phyloP scores from a whole-genome alignment of 2,113 vertebrate genomes.

The Calidris pygmaea region DNA sequence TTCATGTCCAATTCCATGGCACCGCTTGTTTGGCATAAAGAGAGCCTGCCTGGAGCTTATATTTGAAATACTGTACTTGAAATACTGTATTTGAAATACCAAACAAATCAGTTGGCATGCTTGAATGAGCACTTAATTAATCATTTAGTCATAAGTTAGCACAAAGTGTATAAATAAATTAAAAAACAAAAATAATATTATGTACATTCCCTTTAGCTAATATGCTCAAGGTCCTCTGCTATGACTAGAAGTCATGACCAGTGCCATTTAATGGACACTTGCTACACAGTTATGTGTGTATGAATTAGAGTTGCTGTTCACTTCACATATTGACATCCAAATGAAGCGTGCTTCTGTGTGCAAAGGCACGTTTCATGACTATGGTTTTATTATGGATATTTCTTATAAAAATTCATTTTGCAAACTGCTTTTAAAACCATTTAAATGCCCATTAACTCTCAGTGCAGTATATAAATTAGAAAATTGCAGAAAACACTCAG shows the following conservation, averaged over 20 bases:
- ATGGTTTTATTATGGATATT: neutral
- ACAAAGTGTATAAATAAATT: neutral
- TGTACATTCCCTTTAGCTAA: neutral
- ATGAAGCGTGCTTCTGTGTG: neutral
- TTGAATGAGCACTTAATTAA: neutral
- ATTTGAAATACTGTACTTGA: neutral
- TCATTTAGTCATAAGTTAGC: neutral
- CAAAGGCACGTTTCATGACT: neutral
- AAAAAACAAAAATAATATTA: neutral
- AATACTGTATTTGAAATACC: neutral
- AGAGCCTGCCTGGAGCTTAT: neutral
- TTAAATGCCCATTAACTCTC: neutral
- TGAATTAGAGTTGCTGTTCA: neutral
- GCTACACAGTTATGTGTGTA: neutral
- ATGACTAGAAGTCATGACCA: neutral
- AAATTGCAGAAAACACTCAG: neutral
- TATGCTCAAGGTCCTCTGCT: neutral
- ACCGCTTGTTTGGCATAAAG: neutral
- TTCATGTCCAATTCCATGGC: neutral
- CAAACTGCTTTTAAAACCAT: slow-evolving; percentile 1
- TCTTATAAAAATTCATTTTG: neutral
- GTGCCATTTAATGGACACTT: neutral
- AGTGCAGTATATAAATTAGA: neutral
- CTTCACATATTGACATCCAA: neutral
- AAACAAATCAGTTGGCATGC: neutral